Conservation (phyloP, 1,140 invertebrate species). For the Eupristina koningsbergeri region DNA sequence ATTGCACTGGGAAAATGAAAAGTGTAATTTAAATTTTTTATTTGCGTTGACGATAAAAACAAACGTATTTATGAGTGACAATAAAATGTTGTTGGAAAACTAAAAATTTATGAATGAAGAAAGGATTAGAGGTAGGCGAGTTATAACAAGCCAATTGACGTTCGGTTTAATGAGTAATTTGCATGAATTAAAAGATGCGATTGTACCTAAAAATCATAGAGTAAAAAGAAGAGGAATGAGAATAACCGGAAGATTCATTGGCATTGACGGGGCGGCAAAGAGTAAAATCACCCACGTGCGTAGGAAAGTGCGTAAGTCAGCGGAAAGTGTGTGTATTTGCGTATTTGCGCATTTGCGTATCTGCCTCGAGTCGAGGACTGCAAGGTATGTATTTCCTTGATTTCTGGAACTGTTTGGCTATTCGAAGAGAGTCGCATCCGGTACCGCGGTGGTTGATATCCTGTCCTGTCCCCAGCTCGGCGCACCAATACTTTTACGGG, state of each 20-base stretch:
- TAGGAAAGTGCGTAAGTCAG: constrained; percentile 37
- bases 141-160: not conserved
- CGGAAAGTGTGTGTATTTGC: too few species aligned
- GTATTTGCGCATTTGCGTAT: too few species aligned
- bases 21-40: not conserved
- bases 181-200: not conserved
- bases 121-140: not conserved
- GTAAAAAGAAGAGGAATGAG: not conserved
- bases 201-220: not conserved
- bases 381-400: constrained; percentile 62
- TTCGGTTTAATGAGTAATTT: not conserved
- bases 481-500: constrained; percentile 37
- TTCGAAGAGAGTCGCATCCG: constrained; percentile 63
- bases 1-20: too few species aligned
- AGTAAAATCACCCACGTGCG: not conserved
- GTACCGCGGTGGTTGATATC: constrained; percentile 53
- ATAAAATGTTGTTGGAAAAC: not conserved
- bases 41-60: not conserved
- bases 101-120: not conserved
- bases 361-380: constrained; percentile 4
- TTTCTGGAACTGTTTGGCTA: constrained; percentile 68
- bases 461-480: constrained; percentile 28
- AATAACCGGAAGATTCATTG: constrained; percentile 1
- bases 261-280: not conserved
- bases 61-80: not conserved